These are phyloP conservation scores for Hoplodrina ambigua DNA, from an alignment of 2,888 invertebrate genomes.

Conservation along the genomic window DNA sequence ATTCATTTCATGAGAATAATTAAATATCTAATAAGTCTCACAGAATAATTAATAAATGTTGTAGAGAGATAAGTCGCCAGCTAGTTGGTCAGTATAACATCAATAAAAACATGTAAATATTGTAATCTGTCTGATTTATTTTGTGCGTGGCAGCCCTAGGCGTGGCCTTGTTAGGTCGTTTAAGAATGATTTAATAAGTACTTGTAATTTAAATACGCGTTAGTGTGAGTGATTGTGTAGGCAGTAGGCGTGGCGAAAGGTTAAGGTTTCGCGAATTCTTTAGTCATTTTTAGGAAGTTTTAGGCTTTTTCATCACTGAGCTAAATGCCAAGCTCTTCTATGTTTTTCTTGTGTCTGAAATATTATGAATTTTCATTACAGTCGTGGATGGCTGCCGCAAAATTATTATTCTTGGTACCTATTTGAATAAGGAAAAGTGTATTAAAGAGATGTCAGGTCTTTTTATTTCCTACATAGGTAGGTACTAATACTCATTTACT, in stretches of 20 bases:
- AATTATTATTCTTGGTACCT: too few species aligned
- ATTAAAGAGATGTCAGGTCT: too few species aligned
- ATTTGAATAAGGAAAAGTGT: too few species aligned
- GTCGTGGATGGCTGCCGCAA: too few species aligned
- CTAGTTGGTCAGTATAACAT: too few species aligned
- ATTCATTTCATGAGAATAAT: neutral
- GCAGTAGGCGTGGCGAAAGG: slow-evolving; percentile 18
- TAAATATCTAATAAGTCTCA: too few species aligned
- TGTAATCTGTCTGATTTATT: neutral
- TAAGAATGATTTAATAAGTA: slow-evolving; percentile 25
- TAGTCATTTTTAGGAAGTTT: neutral
- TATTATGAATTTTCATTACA: too few species aligned
- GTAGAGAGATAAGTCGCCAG: too few species aligned
- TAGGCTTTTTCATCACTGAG: neutral
- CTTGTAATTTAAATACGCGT: slow-evolving; percentile 30
- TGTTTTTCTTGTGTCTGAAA: too few species aligned
- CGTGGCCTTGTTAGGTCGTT: slow-evolving; percentile 11
- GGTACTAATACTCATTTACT: too few species aligned
- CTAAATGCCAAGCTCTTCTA: neutral
- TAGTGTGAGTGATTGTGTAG: slow-evolving; percentile 4
- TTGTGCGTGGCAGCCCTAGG: slow-evolving; percentile 3
- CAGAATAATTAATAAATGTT: too few species aligned
- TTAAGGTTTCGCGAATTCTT: slow-evolving; percentile 8
- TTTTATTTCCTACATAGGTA: too few species aligned
- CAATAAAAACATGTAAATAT: neutral